Conservation (phyloP, 30 jellyfish, hydroid and myxozoan species). For the Chrysaora quinquecirrha region DNA sequence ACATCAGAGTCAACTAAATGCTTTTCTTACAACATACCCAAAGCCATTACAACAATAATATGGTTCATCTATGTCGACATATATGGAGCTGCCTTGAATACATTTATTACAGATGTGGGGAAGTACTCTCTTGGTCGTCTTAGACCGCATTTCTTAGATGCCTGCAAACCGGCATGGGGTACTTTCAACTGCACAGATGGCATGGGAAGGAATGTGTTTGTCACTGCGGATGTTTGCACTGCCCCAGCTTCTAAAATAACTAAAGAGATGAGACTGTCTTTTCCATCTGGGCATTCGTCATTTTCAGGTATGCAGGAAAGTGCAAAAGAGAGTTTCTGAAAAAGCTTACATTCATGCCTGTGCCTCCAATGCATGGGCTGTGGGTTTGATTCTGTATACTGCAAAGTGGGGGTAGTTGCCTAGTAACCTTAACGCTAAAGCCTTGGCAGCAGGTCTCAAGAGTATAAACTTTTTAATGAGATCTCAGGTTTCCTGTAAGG, state of each 20-base stretch:
- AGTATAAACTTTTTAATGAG: too few relatives aligned
- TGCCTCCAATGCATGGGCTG: too few relatives aligned
- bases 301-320: conserved; percentile 82
- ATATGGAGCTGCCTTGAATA: conserved; percentile 79
- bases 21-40: conserved; percentile 8
- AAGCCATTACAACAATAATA: conserved; percentile 18
- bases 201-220: conserved; percentile 57
- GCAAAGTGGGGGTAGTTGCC: too few relatives aligned
- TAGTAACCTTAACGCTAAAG: too few relatives aligned
- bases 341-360: too few relatives aligned
- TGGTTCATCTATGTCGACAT: conserved; percentile 39
- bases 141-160: conserved; percentile 89
- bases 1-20: background rate
- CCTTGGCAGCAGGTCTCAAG: too few relatives aligned
- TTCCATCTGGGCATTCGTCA: conserved; percentile 96
- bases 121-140: conserved; percentile 87
- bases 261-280: conserved; percentile 83
- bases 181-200: conserved; percentile 74
- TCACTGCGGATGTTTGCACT: conserved; percentile 76
- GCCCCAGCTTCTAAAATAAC: conserved; percentile 37
- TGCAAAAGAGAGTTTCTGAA: too few relatives aligned
- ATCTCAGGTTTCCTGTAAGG: too few relatives aligned
- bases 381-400: too few relatives aligned
- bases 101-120: conserved; percentile 83
- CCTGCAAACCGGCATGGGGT: conserved; percentile 89